Base-by-base conservation (phyloP, 2,113 vertebrate species). In the Antechinus stuartii region DNA sequence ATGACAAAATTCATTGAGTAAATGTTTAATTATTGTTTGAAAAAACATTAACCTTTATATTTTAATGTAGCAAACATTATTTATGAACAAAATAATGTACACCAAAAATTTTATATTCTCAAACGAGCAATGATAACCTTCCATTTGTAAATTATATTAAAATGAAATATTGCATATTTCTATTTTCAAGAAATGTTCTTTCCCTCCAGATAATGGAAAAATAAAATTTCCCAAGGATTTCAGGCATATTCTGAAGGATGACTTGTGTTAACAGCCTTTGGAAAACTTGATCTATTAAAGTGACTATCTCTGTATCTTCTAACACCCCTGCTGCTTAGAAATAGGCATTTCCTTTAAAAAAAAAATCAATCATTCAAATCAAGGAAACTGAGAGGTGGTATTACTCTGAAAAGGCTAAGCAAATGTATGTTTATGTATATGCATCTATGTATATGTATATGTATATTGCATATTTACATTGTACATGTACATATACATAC, bases 51-150 rank as follows among this genome's bases (percentile, higher is more conserved):
- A 25, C 11, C 61, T n/a, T 93, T 90, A 56, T 89, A 84, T 92
- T 92, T 95, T n/a, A 89, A 93, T 76, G 89, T 14, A 91, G 96
- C 3, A 96, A 90, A 2, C 30, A n/a, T 49, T 68, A 42, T 95
- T 55, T 91, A 90, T 91, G 24, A 94, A 76, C 94, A 93, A 0
- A 50, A 57, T 25, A 7, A 92, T 91, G 42, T 89, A 90, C 92
- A 50, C 46, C 8, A 42, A 35, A 84, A 91, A 3, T 53, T 96
- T 92, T 50, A 54, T 93, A 3, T 89, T 89, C 94, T 23, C 54
- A 95, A 90, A 56, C 30, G n/a, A 35, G 14, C 14, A 19, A 76
- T 50, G 50, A 50, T n/a, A 76, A 76, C 30, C 30, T n/a, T n/a
- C 61, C 14, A n/a, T n/a, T 3, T n/a, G 12, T 35, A 68, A 68